These are phyloP conservation scores for Solenodon paradoxus DNA, from an alignment of 2,113 vertebrate genomes.

Conservation along the genomic window DNA sequence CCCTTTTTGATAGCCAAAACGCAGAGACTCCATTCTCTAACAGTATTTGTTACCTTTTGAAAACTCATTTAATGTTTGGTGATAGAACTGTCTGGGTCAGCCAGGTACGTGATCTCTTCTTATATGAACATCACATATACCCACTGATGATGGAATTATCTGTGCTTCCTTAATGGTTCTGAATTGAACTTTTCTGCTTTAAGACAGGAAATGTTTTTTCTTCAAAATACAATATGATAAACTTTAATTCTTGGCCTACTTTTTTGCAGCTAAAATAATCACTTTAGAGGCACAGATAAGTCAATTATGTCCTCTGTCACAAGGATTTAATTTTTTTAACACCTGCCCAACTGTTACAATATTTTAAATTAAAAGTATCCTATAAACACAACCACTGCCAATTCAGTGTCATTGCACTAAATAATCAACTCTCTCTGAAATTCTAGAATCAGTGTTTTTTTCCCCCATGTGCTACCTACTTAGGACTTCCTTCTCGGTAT, in stretches of 20 bases:
- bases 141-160: background rate
- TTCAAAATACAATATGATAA: constrained; percentile 1
- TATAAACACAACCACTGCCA: background rate
- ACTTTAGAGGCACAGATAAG: background rate
- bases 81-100: background rate
- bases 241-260: background rate
- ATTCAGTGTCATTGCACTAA: background rate
- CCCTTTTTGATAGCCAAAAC: background rate
- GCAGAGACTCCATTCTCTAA: background rate
- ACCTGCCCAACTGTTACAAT: background rate
- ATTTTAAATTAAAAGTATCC: constrained; percentile 2
- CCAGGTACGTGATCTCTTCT: background rate
- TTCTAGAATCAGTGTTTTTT: background rate
- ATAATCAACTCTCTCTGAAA: constrained; percentile 29
- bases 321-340: background rate
- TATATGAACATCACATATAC: background rate
- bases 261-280: constrained; percentile 29
- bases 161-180: background rate
- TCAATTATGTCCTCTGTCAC: constrained; percentile 20
- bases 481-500: background rate
- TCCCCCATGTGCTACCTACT: background rate
- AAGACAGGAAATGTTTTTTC: background rate
- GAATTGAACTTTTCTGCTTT: background rate
- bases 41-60: background rate
- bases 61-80: background rate